Conservation (phyloP, 2,888 invertebrate species). For the Odontothrips loti region DNA sequence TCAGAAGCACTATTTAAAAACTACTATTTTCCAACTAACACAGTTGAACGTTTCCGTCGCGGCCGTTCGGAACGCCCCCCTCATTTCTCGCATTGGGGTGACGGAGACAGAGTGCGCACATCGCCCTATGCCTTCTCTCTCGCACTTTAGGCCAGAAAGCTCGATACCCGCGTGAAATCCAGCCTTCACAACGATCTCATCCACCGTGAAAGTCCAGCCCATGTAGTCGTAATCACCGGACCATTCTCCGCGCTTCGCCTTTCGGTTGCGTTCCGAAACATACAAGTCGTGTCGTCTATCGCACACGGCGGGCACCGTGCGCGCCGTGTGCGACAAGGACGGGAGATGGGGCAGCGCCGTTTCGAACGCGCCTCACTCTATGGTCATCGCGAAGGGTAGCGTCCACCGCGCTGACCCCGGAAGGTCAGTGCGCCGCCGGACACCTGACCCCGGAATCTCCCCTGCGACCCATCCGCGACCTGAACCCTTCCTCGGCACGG, state of each 20-base stretch:
- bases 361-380: not conserved
- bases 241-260: not conserved
- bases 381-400: not conserved
- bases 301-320: too few species aligned
- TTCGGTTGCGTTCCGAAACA: not conserved
- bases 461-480: too few species aligned
- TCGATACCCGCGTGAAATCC: not conserved
- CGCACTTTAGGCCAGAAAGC: not conserved
- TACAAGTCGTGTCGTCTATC: too few species aligned
- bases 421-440: not conserved
- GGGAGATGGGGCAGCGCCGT: too few species aligned
- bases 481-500: not conserved
- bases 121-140: not conserved
- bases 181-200: conserved; percentile 20
- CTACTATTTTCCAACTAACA: too few species aligned
- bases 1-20: too few species aligned
- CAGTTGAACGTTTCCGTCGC: not conserved
- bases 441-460: not conserved
- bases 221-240: not conserved
- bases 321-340: too few species aligned
- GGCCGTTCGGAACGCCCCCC: not conserved
- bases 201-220: conserved; percentile 20
- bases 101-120: too few species aligned
- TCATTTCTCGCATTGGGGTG: not conserved
- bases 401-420: conserved; percentile 4